Conservation (phyloP, 2,797 vertebrate species). For the Oreochromis mossambicus region DNA sequence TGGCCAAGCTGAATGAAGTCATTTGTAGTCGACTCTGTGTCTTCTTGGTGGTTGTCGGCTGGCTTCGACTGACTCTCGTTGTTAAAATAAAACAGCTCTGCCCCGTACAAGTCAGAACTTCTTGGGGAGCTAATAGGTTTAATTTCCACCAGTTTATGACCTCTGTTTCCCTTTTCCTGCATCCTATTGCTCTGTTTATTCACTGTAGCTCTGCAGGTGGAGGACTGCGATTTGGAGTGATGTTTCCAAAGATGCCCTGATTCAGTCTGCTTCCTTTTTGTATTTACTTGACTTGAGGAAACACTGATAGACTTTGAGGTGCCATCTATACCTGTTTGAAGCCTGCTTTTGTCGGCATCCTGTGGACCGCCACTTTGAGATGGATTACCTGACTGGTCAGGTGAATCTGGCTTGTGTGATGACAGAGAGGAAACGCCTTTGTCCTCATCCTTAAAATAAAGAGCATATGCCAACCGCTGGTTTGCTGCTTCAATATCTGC, state of each 20-base stretch:
- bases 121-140: not conserved
- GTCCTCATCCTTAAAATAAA: conserved; percentile 59
- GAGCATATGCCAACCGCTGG: conserved; percentile 69
- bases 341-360: not conserved
- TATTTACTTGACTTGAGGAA: not conserved
- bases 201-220: not conserved
- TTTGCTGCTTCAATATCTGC: conserved; percentile 83
- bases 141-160: not conserved
- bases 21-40: conserved; percentile 19
- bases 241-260: conserved; percentile 20
- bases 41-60: not conserved
- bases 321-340: not conserved
- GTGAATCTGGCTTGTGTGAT: conserved; percentile 8
- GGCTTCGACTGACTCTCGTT: conserved; percentile 16
- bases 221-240: not conserved
- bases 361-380: not conserved
- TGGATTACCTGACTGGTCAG: not conserved
- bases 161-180: not conserved
- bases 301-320: not conserved
- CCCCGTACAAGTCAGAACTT: not conserved
- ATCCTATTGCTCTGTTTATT: conserved; percentile 11
- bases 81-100: not conserved
- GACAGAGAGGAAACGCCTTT: conserved; percentile 6
- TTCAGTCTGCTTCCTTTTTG: conserved; percentile 28
- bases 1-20: not conserved